Conservation (phyloP, 2,888 invertebrate genomes). For the Ochropleura leucogaster region DNA sequence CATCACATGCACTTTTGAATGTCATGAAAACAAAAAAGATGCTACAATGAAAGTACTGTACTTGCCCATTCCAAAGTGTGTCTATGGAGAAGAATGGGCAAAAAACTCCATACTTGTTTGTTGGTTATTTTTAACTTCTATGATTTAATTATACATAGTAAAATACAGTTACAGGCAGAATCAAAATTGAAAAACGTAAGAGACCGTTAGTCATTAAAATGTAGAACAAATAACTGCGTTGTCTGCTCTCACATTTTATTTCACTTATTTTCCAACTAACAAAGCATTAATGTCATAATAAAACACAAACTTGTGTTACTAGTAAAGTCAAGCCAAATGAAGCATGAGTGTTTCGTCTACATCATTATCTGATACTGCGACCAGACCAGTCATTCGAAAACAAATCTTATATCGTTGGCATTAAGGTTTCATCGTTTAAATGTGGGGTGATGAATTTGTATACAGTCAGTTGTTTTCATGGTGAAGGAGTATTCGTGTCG, state of each 20-base stretch:
- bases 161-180: no score
- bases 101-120: no score
- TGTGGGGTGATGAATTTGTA: conserved; percentile 66
- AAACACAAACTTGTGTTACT: conserved; percentile 30
- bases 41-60: no score
- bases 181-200: no score
- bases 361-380: conserved; percentile 77
- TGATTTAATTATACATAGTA: no score
- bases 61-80: no score
- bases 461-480: conserved; percentile 77
- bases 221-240: neutral
- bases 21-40: no score
- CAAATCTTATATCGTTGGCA: fast-evolving
- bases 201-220: neutral
- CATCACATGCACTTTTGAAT: no score
- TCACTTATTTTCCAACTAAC: neutral
- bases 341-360: conserved; percentile 75
- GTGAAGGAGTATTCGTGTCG: conserved; percentile 73
- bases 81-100: no score
- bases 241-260: neutral
- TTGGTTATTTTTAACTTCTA: no score
- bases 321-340: conserved; percentile 73
- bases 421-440: conserved; percentile 28
- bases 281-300: conserved; percentile 10
- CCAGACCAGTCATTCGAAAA: conserved; percentile 57